phyloP scores from a whole-genome alignment of 2,888 invertebrate genomes.

The Standfussiana lucernea region DNA sequence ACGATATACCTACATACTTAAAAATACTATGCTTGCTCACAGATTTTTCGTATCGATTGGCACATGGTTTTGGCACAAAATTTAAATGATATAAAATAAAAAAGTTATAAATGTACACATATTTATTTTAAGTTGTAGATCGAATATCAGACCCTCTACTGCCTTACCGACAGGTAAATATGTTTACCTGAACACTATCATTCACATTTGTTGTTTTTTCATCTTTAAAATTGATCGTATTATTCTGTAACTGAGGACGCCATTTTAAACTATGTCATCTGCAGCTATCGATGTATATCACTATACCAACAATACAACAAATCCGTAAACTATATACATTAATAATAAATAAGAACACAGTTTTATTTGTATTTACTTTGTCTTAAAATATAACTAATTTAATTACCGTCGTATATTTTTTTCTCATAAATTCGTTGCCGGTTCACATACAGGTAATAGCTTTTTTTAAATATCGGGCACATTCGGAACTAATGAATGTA shows the following conservation, averaged over 20 bases:
- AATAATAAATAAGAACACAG: slow-evolving; percentile 62
- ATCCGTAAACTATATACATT: slow-evolving; percentile 42
- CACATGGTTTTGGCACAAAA: slow-evolving; percentile 5
- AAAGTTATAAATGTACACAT: background rate
- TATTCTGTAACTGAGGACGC: background rate
- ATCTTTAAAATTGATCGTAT: too few relatives aligned
- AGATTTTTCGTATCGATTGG: background rate
- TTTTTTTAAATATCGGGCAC: background rate
- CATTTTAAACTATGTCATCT: background rate
- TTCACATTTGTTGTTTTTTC: too few relatives aligned
- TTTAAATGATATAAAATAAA: background rate
- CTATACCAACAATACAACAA: slow-evolving; percentile 38
- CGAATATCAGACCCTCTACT: background rate
- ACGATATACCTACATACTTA: background rate
- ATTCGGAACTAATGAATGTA: slow-evolving; percentile 9
- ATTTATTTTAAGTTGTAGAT: background rate
- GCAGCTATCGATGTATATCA: background rate
- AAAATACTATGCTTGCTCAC: background rate
- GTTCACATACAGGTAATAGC: slow-evolving; percentile 22
- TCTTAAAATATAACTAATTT: slow-evolving; percentile 44
- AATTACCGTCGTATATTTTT: slow-evolving; percentile 51
- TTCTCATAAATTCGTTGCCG: slow-evolving; percentile 63
- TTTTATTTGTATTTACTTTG: slow-evolving; percentile 61
- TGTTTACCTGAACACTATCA: background rate
- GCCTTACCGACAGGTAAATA: too few relatives aligned